Conservation (phyloP, 1,140 invertebrate species). For the Octopus sinensis region DNA sequence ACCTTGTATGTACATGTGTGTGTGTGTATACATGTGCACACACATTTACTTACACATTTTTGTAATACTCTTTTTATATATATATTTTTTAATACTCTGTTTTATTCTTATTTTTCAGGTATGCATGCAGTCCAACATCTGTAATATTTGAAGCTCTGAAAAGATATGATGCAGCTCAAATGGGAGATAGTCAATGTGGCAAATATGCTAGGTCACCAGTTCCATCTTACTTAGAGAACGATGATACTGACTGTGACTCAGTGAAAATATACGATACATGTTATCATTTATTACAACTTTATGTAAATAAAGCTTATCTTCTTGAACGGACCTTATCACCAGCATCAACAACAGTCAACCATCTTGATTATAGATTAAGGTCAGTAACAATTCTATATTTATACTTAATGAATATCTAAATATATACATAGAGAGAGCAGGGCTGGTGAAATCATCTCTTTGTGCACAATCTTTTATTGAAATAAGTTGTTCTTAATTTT, state of each 20-base stretch:
- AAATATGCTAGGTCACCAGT: conserved; percentile 61
- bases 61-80: too few species aligned
- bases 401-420: not conserved
- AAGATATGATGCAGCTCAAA: conserved; percentile 67
- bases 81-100: not conserved
- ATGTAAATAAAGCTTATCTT: conserved; percentile 62
- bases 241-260: conserved; percentile 24
- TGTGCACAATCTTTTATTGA: too few species aligned
- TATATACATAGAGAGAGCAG: too few species aligned
- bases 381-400: conserved; percentile 56
- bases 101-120: conserved; percentile 58
- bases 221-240: conserved; percentile 60
- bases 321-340: conserved; percentile 74
- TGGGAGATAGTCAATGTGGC: conserved; percentile 36
- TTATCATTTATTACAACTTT: conserved; percentile 80
- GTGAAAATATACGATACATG: conserved; percentile 66
- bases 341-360: conserved; percentile 72
- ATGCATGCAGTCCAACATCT: conserved; percentile 65
- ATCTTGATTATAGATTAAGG: conserved; percentile 78
- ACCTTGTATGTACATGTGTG: too few species aligned
- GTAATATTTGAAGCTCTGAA: conserved; percentile 69
- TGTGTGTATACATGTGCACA: too few species aligned
- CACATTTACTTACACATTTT: too few species aligned
- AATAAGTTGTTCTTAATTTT: too few species aligned
- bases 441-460: too few species aligned